Conservation (phyloP, 1,140 invertebrate species). For the Hestina assimilis region DNA sequence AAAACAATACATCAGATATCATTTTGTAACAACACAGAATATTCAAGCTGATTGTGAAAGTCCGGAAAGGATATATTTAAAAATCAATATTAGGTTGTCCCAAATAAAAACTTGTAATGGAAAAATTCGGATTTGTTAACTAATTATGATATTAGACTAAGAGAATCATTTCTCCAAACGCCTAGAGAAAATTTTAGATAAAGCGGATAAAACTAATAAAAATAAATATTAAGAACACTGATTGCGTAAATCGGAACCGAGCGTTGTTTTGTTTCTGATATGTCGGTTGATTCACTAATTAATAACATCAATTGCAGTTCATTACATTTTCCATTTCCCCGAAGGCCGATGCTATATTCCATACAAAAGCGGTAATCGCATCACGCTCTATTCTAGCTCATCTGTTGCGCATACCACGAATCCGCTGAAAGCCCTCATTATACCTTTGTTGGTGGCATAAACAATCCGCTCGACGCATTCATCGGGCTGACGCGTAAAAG, state of each 20-base stretch:
- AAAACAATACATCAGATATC: no score
- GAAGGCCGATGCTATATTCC: constrained; percentile 6
- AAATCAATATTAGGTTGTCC: no score
- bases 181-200: no score
- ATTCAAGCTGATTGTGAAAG: no score
- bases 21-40: no score
- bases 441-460: constrained; percentile 37
- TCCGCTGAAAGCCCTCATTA: constrained; percentile 42
- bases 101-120: no score
- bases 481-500: constrained; percentile 2
- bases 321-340: constrained; percentile 22
- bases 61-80: no score
- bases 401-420: constrained; percentile 46
- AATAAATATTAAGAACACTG: no score
- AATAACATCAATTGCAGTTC: constrained; percentile 18
- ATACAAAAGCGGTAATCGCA: constrained; percentile 35
- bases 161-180: no score
- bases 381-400: constrained; percentile 25
- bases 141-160: no score
- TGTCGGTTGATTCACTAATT: constrained; percentile 14
- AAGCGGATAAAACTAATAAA: no score
- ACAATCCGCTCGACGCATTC: constrained; percentile 21
- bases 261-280: constrained; percentile 1
- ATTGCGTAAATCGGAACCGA: background rate
- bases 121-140: no score